A percentile compares a stretch with the other conserved stretches of the same genome.
Evolutionary conservation across 1,140 invertebrate genomes (phyloP).

Genomic region (Hesperophylax magnus): DNA sequence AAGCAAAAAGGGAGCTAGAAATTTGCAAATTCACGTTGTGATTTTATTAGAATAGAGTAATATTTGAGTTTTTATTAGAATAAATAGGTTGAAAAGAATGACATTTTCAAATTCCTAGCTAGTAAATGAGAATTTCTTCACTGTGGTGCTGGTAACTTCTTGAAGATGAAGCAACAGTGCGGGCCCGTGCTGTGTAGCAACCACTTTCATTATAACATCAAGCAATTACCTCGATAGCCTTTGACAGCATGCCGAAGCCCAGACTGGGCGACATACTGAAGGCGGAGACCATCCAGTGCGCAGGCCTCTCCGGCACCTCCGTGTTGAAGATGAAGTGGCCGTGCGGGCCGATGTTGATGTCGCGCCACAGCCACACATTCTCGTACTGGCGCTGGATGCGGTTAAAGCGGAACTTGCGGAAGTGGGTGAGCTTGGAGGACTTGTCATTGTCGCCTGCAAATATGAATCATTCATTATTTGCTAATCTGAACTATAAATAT

Average conservation of each 20-base stretch:
- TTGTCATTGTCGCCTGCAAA: slow-evolving; percentile 71
- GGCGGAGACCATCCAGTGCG: slow-evolving; percentile 93
- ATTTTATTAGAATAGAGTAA: too few relatives aligned
- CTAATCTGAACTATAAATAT: too few relatives aligned
- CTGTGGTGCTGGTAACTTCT: too few relatives aligned
- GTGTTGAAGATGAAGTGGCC: slow-evolving; percentile 89
- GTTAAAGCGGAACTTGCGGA: slow-evolving; percentile 88
- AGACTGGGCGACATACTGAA: slow-evolving; percentile 89
- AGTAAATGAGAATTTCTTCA: too few relatives aligned
- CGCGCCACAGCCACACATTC: slow-evolving; percentile 95
- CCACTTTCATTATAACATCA: too few relatives aligned
- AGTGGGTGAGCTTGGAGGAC: slow-evolving; percentile 77
- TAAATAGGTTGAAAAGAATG: too few relatives aligned
- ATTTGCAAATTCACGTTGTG: too few relatives aligned
- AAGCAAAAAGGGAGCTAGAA: too few relatives aligned
- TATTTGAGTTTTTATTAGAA: too few relatives aligned
- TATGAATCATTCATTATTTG: not conserved
- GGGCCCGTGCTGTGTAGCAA: too few relatives aligned
- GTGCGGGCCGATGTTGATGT: slow-evolving; percentile 94
- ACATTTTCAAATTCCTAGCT: too few relatives aligned
- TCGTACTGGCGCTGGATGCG: slow-evolving; percentile 91
- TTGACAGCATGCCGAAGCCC: slow-evolving; percentile 89
- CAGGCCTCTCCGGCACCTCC: slow-evolving; percentile 87
- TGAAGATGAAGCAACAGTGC: too few relatives aligned
- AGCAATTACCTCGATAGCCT: slow-evolving; percentile 77